Conservation (phyloP, 2,113 vertebrate genomes). For the Tauraco erythrolophus region DNA sequence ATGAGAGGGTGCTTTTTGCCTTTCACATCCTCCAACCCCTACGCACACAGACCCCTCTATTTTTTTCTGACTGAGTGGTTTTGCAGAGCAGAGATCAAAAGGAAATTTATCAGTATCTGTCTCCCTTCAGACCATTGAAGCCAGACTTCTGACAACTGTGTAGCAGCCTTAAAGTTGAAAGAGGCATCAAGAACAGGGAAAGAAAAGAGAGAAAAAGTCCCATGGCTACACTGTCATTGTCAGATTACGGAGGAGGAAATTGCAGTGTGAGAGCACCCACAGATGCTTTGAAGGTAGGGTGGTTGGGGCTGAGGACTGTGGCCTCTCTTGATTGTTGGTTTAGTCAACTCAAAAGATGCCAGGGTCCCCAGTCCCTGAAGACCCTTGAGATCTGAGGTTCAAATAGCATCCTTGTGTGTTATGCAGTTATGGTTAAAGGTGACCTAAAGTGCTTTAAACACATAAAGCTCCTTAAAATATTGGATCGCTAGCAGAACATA, state of each 20-base stretch:
- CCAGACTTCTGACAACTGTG: conserved; percentile 74
- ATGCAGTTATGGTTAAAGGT: conserved; percentile 64
- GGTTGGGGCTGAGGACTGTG: neutral
- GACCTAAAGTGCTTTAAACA: neutral
- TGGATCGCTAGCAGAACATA: neutral
- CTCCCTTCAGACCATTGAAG: conserved; percentile 73
- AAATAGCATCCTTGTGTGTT: conserved; percentile 69
- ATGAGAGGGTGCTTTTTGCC: conserved; percentile 39
- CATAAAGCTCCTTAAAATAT: neutral
- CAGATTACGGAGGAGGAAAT: conserved; percentile 55
- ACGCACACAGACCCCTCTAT: conserved; percentile 22
- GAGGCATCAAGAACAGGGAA: conserved; percentile 12
- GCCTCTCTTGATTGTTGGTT: neutral
- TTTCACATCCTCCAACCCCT: conserved; percentile 45
- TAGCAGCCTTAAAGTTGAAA: conserved; percentile 60
- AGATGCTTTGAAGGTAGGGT: conserved; percentile 45
- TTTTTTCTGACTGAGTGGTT: conserved; percentile 57
- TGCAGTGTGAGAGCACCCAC: conserved; percentile 47
- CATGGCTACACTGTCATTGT: neutral
- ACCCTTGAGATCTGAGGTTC: conserved; percentile 64
- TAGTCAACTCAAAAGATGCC: neutral
- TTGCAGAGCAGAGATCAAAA: conserved; percentile 79
- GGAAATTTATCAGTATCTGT: conserved; percentile 80
- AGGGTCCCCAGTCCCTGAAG: conserved; percentile 36
- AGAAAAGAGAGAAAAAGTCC: conserved; percentile 8